Base-by-base conservation (phyloP, 2,797 vertebrate genomes). In the Petrocephalus sullivani region DNA sequence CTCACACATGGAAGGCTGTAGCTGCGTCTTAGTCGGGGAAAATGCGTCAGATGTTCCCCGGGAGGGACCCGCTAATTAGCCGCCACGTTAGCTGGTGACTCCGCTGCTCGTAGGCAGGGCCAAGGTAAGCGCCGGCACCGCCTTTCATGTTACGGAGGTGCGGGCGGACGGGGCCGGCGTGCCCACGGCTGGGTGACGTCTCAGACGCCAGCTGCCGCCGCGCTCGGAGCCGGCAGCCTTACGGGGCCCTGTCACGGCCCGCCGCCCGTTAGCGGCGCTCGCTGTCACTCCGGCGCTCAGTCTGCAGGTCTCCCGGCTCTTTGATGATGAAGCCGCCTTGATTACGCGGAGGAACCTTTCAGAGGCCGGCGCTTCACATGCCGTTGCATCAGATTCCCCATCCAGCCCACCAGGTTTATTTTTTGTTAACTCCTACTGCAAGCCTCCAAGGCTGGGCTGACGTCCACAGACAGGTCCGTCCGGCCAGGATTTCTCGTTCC, bases 351-450 rank as follows among this genome's bases (percentile, higher is more conserved):
- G 21, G 46, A 83, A 51, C 14, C 46, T 83, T 51, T 51, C 81
- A 83, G 81, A 83, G n/a, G 51, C 1, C 51, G 8, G 3, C 12
- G 81, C 81, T 83, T 83, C 51, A 54, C 51, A 54, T 21, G 8
- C 81, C 10, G 46, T 83, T 83, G 46, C 81, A 54, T 83, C 81
- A 83, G 46, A 54, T 54, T 83, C 81, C 21, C 81, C 46, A 46
- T 21, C 81, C 81, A 78, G n/a, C 71, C 71, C 71, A 78, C 71
- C 71, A 49, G 71, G 71, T 78, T 78, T 78, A 78, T 78, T 78
- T 78, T 78, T 78, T 78, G 71, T 78, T 78, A 78, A 78, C 71
- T 78, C 41, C 71, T 49, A 78, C 71, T 78, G 46, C 46, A 37
- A 78, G 71, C 37, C 41, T 7, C 37, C 37, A 4, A 49, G 33